A percentile compares a stretch with the other conserved stretches of the same genome.
Conservation (phyloP, 2,797 vertebrate species). For the Hydrocynus forskahlii region DNA sequence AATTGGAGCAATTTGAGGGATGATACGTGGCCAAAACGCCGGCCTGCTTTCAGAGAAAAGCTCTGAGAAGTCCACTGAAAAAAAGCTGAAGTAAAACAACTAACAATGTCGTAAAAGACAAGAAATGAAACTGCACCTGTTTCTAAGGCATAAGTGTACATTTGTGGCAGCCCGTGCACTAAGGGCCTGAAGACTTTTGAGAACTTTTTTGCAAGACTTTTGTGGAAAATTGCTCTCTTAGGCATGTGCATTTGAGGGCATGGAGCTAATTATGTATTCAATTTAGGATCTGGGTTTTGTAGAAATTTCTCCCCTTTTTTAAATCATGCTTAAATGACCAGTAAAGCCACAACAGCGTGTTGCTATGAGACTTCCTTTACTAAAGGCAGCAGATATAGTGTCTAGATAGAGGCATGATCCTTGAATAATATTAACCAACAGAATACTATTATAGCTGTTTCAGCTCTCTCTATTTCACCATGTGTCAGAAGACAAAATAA, state of each 20-base stretch:
- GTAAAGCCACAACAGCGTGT: too few species aligned
- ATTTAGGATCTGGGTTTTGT: too few species aligned
- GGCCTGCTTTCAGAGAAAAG: not conserved
- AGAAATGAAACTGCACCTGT: not conserved
- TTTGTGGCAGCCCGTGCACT: not conserved
- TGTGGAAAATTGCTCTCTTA: not conserved
- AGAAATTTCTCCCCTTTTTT: too few species aligned
- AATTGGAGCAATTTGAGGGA: slow-evolving; percentile 54
- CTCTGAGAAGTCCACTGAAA: slow-evolving; percentile 4
- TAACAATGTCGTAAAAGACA: not conserved
- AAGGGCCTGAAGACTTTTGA: not conserved
- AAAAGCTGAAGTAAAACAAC: not conserved
- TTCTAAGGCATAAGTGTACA: not conserved
- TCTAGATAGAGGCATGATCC: not conserved
- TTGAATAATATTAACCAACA: not conserved
- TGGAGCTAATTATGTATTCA: not conserved
- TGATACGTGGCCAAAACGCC: slow-evolving; percentile 27
- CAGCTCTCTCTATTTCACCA: not conserved
- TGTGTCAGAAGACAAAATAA: not conserved
- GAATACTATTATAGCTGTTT: not conserved
- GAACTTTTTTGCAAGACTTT: not conserved
- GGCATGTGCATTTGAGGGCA: not conserved
- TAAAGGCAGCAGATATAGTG: not conserved
- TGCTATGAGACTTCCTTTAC: not conserved
- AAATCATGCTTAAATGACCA: too few species aligned